phyloP scores from a whole-genome alignment of 2,113 vertebrate species.

The Promerops cafer region DNA sequence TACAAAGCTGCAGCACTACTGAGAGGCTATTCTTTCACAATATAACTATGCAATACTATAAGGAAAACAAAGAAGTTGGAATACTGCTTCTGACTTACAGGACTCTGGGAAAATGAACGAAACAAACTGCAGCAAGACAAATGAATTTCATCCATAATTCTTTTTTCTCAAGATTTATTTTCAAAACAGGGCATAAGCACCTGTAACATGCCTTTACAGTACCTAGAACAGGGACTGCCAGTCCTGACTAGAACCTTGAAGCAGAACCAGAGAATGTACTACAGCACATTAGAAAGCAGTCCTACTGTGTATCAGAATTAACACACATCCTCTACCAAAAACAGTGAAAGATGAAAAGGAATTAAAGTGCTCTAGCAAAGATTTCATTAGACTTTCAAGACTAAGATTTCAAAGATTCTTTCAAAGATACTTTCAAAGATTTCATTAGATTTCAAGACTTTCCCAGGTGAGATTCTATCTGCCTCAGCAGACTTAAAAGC shows the following conservation, averaged over 20 bases:
- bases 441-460: not conserved
- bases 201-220: not conserved
- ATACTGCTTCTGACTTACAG: not conserved
- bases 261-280: not conserved
- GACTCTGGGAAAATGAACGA: not conserved
- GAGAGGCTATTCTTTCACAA: not conserved
- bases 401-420: too few relatives aligned
- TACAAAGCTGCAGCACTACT: not conserved
- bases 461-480: not conserved
- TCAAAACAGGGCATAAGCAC: not conserved
- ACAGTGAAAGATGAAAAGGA: not conserved
- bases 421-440: too few relatives aligned
- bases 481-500: not conserved
- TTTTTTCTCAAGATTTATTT: not conserved
- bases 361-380: not conserved
- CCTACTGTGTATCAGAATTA: not conserved
- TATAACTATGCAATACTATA: not conserved
- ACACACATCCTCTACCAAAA: not conserved
- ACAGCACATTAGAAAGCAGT: not conserved
- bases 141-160: not conserved
- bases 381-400: not conserved
- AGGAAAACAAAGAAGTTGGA: not conserved
- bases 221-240: not conserved
- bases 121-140: not conserved
- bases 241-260: not conserved